Percentiles rank a stretch among this genome's conserved stretches.
Conservation (phyloP, 64 coral and sea anemone genomes). For the Montipora cactus region DNA sequence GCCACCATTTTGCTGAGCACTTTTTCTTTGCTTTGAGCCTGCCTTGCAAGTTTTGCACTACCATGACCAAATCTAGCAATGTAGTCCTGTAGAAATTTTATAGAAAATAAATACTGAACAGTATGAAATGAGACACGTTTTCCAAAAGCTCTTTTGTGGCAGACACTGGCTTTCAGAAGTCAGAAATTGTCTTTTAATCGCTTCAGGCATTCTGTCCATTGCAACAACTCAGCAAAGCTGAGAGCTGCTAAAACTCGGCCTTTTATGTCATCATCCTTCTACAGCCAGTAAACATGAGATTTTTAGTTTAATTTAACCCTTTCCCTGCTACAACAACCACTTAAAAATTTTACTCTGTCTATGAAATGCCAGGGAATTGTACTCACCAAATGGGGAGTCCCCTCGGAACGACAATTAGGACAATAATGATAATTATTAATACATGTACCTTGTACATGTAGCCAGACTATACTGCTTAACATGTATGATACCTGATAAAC, state of each 20-base stretch:
- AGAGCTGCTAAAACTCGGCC: slow-evolving; percentile 93
- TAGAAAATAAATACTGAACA: not conserved
- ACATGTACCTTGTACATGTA: too few species aligned
- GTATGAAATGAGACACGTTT: too few species aligned
- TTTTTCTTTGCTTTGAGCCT: slow-evolving; percentile 99
- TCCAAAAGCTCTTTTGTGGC: not conserved
- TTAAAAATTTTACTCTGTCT: not conserved
- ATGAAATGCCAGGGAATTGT: too few species aligned
- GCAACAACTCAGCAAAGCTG: slow-evolving; percentile 38
- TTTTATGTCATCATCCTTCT: slow-evolving; percentile 97
- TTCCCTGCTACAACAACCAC: not conserved
- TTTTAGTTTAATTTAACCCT: too few species aligned
- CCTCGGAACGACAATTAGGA: too few species aligned
- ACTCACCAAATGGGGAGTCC: too few species aligned
- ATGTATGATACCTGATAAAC: too few species aligned
- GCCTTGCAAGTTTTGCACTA: slow-evolving; percentile 95
- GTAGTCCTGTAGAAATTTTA: slow-evolving; percentile 71
- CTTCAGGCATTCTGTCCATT: slow-evolving; percentile 85
- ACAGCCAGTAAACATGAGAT: not conserved
- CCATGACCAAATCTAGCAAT: slow-evolving; percentile 99
- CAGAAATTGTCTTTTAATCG: slow-evolving; percentile 38
- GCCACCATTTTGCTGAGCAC: slow-evolving; percentile 98
- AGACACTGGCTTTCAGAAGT: not conserved
- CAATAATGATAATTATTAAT: too few species aligned
- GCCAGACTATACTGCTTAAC: too few species aligned